Base-by-base conservation (phyloP, 1,140 invertebrate genomes). In the Goniozus legneri region DNA sequence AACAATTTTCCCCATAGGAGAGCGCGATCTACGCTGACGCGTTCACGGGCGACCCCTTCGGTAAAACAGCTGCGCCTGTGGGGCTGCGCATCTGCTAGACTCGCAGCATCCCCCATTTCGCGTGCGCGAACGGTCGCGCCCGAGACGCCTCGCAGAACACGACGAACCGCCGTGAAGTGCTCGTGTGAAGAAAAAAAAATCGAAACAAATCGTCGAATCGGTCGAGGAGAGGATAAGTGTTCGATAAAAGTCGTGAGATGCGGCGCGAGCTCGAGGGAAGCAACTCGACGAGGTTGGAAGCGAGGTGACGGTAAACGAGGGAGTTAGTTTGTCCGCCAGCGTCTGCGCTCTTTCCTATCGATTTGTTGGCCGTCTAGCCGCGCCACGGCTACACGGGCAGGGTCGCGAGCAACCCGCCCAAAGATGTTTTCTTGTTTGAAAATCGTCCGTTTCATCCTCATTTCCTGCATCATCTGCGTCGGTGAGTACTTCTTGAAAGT, bases 361-460 rank as follows among this genome's bases (percentile, higher is more conserved):
- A 64, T 63, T 50, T n/a, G 21, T 0, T 14, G 40, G 10, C 44
- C n/a, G 47, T 33, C 32, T 58, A 13, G 48, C 46, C 27, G 37
- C 39, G 10, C 38, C 54, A 38, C 44, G n/a, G n/a, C n/a, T n/a
- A n/a, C n/a, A n/a, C n/a, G n/a, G n/a, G n/a, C 48, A 59, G 50
- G 50, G 52, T 58, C 47, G 32, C 43, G 35, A 51, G 39, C 33
- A 58, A 48, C 32, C 62, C 60, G 57, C 59, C 62, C 54, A 73
- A 66, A 59, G 47, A 75, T 75, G 72, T 61, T 67, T 54, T 64
- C 59, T 44, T 71, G 43, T 36, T 50, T 56, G 32, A 67, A 60
- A 56, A 39, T 72, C 34, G 43, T 63, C 27, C 56, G 62, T 30
- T 60, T 67, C 47, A 50, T 75, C 6, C 62, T 75, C 20, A 63